These are phyloP conservation scores for Prinia subflava DNA, from an alignment of 2,113 vertebrate species.

Conservation along the genomic window DNA sequence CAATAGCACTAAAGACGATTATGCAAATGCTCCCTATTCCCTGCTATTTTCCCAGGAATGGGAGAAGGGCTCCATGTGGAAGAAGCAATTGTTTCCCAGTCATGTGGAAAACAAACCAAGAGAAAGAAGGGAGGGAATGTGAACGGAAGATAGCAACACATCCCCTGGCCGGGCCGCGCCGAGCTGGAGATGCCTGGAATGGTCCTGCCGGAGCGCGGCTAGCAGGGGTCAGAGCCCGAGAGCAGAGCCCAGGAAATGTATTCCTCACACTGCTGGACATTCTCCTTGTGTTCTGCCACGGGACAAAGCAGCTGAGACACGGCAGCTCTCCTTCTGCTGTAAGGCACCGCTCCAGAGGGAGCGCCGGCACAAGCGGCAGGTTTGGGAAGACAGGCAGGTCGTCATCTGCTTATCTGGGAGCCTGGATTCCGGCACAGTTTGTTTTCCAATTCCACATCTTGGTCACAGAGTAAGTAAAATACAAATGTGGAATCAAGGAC, in stretches of 20 bases:
- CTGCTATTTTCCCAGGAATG: conserved; percentile 84
- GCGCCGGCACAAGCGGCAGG: rapidly evolving
- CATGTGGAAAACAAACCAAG: conserved; percentile 76
- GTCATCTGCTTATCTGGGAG: rapidly evolving
- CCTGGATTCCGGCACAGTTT: rapidly evolving
- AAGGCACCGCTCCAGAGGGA: rapidly evolving
- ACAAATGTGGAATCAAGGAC: not conserved
- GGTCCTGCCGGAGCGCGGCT: rapidly evolving
- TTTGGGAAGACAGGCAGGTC: not conserved
- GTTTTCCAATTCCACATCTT: not conserved
- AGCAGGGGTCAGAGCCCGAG: not conserved
- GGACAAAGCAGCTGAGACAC: not conserved
- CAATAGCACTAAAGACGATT: conserved; percentile 85
- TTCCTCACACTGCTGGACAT: not conserved
- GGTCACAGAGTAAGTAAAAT: not conserved
- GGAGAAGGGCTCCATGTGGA: conserved; percentile 70
- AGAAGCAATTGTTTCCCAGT: conserved; percentile 73
- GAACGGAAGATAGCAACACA: conserved; percentile 24
- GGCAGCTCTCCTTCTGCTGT: not conserved
- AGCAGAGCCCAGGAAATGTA: not conserved
- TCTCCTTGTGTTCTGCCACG: not conserved
- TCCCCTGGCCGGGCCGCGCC: not conserved
- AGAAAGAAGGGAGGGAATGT: conserved; percentile 39
- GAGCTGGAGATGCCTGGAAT: not conserved
- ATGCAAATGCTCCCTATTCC: conserved; percentile 80